Base-by-base conservation (phyloP, 2,113 vertebrate genomes). In the Microcebus ravelobensis region DNA sequence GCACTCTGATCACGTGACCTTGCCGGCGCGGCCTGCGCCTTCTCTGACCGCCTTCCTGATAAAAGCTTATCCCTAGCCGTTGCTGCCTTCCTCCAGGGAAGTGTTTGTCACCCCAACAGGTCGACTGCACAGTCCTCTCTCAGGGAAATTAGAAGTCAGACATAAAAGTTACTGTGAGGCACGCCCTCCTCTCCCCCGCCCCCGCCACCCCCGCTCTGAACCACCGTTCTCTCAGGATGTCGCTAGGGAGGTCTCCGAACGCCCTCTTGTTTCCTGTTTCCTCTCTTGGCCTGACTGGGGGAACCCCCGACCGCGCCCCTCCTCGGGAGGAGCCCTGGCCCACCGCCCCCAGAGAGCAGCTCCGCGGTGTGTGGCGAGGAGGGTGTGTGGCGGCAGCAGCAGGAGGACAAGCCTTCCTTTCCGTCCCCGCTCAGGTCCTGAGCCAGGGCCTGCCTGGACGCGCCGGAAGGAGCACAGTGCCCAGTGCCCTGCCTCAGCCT, bases 271-370 rank as follows among this genome's bases (percentile, higher is more conserved):
- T 45, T 96, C 42, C 67, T 68, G 39, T 39, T 39, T 82, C 5
- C 29, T 65, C 17, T 18, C 25, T 71, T 18, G 31, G 20, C 34
- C 70, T 48, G 70, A 31, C 36, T 57, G 23, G 36, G 42, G 63
- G 17, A 52, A 65, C n/a, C n/a, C 4, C 23, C 20, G 20, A 15
- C 6, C 14, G 29, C 18, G 87, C 39, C 12, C 27, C 3, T 42
- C 57, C 17, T 15, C 42, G 42, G 36, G 12, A n/a, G 36, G 12
- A n/a, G 23, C 65, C 18, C 8, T 34, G 8, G 68, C 61, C 29
- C 23, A 25, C 2, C 9, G 0, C 0, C 18, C 23, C 34, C 25
- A 39, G 45, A 48, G 27, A 76, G 12, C 42, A 27, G 6, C 36
- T 79, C 42, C 57, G 36, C 36, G 21, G 52, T 52, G 13, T 68